phyloP scores from a whole-genome alignment of 2,888 invertebrate genomes.

The Rugalucina vietnamica region DNA sequence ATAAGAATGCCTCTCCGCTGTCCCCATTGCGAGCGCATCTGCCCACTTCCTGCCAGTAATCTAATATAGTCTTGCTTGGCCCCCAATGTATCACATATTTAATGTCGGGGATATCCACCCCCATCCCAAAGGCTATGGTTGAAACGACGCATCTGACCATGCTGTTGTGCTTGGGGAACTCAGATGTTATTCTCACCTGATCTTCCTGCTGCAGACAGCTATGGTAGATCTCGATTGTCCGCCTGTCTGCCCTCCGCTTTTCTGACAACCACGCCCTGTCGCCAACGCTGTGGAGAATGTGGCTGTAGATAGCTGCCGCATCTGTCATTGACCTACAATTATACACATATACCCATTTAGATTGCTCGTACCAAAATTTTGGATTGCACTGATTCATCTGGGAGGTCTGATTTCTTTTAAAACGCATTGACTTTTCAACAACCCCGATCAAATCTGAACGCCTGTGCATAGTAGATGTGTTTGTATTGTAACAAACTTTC shows the following conservation, averaged over 20 bases:
- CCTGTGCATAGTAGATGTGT: too few species aligned
- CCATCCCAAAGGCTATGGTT: slow-evolving; percentile 60
- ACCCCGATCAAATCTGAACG: too few species aligned
- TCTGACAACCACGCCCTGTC: neutral
- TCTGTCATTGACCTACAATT: neutral
- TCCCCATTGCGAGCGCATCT: neutral
- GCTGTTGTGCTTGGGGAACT: neutral
- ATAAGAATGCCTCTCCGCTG: neutral
- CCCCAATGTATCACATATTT: slow-evolving; percentile 55
- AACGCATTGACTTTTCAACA: too few species aligned
- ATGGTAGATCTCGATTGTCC: neutral
- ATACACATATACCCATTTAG: neutral
- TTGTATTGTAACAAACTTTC: too few species aligned
- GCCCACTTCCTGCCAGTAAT: slow-evolving; percentile 53
- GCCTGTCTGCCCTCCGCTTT: neutral
- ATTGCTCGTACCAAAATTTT: too few species aligned
- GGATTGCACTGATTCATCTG: neutral
- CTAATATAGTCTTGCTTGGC: slow-evolving; percentile 6
- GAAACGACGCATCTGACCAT: slow-evolving; percentile 16
- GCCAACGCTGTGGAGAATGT: neutral
- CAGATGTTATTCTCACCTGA: neutral
- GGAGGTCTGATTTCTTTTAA: neutral
- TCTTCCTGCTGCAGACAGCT: neutral
- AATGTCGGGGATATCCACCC: slow-evolving; percentile 52
- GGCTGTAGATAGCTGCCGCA: neutral